A percentile compares a stretch with the other conserved stretches of the same genome.
Evolutionary conservation across 2,888 invertebrate species (phyloP).

Genomic region (Sminthurides aquaticus): DNA sequence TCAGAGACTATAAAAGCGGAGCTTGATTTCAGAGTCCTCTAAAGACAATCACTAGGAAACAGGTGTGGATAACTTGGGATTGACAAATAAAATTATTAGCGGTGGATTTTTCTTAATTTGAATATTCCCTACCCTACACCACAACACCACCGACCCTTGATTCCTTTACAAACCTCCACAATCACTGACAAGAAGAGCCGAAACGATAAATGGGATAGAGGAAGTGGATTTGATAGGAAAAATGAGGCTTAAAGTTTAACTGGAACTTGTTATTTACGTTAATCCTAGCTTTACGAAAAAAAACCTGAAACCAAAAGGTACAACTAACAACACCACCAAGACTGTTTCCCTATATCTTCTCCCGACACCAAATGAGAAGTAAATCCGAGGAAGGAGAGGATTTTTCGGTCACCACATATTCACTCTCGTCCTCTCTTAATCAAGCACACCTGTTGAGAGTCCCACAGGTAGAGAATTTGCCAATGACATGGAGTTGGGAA

Average conservation of each 20-base stretch:
- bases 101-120: no score
- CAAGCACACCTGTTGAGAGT: slow-evolving; percentile 33
- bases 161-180: neutral
- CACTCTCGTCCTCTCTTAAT: slow-evolving; percentile 20
- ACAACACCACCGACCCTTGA: no score
- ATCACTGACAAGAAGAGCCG: neutral
- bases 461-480: slow-evolving; percentile 34
- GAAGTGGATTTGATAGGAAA: no score
- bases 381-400: no score
- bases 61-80: no score
- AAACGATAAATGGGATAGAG: neutral
- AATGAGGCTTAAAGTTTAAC: no score
- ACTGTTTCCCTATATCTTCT: slow-evolving; percentile 26
- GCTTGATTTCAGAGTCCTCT: no score
- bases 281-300: neutral
- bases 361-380: slow-evolving; percentile 28
- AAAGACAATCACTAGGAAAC: no score
- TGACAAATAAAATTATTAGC: no score
- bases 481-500: slow-evolving; percentile 26
- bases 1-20: no score
- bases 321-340: slow-evolving; percentile 2
- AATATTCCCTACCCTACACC: no score
- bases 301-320: neutral
- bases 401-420: slow-evolving; percentile 15
- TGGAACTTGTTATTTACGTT: neutral